Percentiles rank a stretch among this genome's conserved stretches.
These are phyloP conservation scores for Hirtodrosophila confusa DNA, from an alignment of 2,888 invertebrate species.

Conservation along the genomic window DNA sequence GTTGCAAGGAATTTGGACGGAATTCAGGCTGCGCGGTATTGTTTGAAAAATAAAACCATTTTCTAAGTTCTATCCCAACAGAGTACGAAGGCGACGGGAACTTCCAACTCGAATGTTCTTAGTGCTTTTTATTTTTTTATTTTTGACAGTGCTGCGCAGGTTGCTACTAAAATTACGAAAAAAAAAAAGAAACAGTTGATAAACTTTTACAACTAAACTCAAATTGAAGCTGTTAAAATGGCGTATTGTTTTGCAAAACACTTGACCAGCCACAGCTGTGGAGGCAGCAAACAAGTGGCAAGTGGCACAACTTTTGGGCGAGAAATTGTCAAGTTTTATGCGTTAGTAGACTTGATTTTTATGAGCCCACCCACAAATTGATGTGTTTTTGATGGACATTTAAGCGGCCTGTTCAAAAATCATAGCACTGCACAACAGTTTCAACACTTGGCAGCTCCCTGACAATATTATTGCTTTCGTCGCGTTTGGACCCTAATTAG, in stretches of 20 bases:
- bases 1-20: no score
- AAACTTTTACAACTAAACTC: slow-evolving; percentile 63
- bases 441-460: not conserved
- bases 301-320: slow-evolving; percentile 26
- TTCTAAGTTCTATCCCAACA: no score
- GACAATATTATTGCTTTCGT: slow-evolving; percentile 28
- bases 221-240: slow-evolving; percentile 69
- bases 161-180: slow-evolving; percentile 47
- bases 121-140: slow-evolving; percentile 1
- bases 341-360: slow-evolving; percentile 45
- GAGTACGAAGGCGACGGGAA: not conserved
- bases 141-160: slow-evolving; percentile 28
- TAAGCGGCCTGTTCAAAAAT: slow-evolving; percentile 39
- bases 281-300: not conserved
- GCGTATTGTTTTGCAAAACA: slow-evolving; percentile 71
- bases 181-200: slow-evolving; percentile 16
- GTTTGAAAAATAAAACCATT: no score
- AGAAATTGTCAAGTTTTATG: slow-evolving; percentile 64
- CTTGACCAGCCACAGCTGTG: slow-evolving; percentile 39
- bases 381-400: slow-evolving; percentile 52
- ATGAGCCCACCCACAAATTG: slow-evolving; percentile 36
- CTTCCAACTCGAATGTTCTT: not conserved
- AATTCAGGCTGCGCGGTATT: no score
- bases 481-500: slow-evolving; percentile 53
- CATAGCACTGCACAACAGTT: slow-evolving; percentile 7